A percentile compares a stretch with the other conserved stretches of the same genome.
Evolutionary conservation across 2,888 invertebrate species (phyloP).

Genomic region (Drosophila austrosaltans): DNA sequence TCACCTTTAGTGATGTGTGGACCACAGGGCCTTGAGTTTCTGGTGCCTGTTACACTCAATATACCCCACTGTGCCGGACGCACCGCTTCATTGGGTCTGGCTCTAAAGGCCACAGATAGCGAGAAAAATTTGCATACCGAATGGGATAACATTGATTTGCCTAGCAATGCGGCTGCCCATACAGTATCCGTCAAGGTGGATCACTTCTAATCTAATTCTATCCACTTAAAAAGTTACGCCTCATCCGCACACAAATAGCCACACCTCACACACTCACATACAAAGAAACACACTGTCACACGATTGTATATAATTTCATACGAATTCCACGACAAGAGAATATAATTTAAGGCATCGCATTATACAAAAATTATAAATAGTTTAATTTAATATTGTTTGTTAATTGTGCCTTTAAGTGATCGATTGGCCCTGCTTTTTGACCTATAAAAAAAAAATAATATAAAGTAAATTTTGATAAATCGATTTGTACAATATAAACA

Average conservation of each 20-base stretch:
- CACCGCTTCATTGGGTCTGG: slow-evolving; percentile 89
- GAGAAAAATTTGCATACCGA: slow-evolving; percentile 93
- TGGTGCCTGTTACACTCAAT: slow-evolving; percentile 94
- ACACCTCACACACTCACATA: slow-evolving; percentile 19
- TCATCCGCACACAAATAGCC: slow-evolving; percentile 30
- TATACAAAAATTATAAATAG: slow-evolving; percentile 44
- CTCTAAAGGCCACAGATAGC: slow-evolving; percentile 91
- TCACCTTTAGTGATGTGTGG: slow-evolving; percentile 98
- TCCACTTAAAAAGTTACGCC: slow-evolving; percentile 22
- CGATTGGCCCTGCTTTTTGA: slow-evolving; percentile 52
- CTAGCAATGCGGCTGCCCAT: slow-evolving; percentile 92
- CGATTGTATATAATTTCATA: slow-evolving; percentile 63
- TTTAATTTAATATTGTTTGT: slow-evolving; percentile 67
- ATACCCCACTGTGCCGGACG: slow-evolving; percentile 94
- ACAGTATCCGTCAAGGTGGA: slow-evolving; percentile 96
- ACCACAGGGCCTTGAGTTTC: slow-evolving; percentile 95
- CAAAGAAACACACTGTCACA: slow-evolving; percentile 26
- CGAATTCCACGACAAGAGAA: slow-evolving; percentile 55
- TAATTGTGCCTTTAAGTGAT: slow-evolving; percentile 74
- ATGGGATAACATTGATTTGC: slow-evolving; percentile 93
- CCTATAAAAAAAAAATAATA: slow-evolving; percentile 1
- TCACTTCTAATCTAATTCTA: slow-evolving; percentile 87
- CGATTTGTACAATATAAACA: slow-evolving; percentile 55
- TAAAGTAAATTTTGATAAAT: slow-evolving; percentile 12
- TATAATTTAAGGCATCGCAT: slow-evolving; percentile 47